Conservation (phyloP, 1,140 invertebrate genomes). For the Drosophila nigromelanica region DNA sequence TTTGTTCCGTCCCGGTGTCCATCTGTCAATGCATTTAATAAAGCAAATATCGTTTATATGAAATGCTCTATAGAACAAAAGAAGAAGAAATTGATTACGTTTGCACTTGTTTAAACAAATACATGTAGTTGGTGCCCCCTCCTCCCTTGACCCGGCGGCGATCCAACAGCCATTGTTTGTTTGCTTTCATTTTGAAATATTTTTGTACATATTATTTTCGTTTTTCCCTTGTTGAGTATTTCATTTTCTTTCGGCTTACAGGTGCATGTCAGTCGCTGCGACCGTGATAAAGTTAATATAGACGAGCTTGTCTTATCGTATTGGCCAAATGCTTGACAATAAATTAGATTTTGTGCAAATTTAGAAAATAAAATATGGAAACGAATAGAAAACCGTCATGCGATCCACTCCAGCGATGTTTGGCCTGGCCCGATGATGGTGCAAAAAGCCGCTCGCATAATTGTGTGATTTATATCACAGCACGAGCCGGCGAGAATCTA, state of each 20-base stretch:
- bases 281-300: constrained; percentile 59
- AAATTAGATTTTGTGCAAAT: constrained; percentile 79
- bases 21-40: constrained; percentile 73
- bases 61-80: constrained; percentile 51
- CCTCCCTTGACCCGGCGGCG: background rate
- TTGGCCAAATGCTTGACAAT: constrained; percentile 71
- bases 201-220: constrained; percentile 7
- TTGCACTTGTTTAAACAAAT: constrained; percentile 77
- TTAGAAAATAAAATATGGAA: constrained; percentile 17
- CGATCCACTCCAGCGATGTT: constrained; percentile 53
- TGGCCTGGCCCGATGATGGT: constrained; percentile 51
- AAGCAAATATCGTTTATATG: constrained; percentile 63
- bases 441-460: constrained; percentile 59
- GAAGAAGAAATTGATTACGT: constrained; percentile 73
- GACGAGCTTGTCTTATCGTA: constrained; percentile 64
- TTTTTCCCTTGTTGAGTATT: constrained; percentile 38
- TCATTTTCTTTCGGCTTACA: constrained; percentile 52
- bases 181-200: constrained; percentile 14
- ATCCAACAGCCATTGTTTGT: background rate
- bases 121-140: too few species aligned
- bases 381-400: constrained; percentile 1
- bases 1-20: constrained; percentile 40
- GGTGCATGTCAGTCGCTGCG: constrained; percentile 48
- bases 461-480: constrained; percentile 68
- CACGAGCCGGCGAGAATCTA: constrained; percentile 5